Evolutionary conservation across 2,888 invertebrate species (phyloP).

Genomic region (Gymnosoma rotundatum): DNA sequence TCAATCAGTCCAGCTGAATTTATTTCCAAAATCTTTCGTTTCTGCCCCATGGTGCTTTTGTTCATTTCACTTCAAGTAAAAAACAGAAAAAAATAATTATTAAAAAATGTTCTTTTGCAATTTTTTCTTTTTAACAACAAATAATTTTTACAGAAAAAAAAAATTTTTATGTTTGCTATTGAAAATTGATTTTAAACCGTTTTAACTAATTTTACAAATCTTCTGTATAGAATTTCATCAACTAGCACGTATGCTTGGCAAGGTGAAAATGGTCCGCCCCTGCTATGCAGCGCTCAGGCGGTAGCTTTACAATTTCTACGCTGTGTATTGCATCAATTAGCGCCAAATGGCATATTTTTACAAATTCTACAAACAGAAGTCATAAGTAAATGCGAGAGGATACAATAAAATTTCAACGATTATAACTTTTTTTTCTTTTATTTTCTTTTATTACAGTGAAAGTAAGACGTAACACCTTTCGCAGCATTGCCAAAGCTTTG

Average conservation of each 20-base stretch:
- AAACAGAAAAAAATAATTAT: too few species aligned
- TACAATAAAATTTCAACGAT: not conserved
- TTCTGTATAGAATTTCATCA: constrained; percentile 86
- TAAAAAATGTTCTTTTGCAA: too few species aligned
- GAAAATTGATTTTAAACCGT: too few species aligned
- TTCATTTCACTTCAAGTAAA: too few species aligned
- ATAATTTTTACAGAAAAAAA: too few species aligned
- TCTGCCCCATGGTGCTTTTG: too few species aligned
- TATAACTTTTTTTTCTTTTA: not conserved
- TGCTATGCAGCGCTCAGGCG: constrained; percentile 97
- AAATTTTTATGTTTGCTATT: too few species aligned
- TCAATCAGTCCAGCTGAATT: too few species aligned
- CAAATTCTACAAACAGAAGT: constrained; percentile 96
- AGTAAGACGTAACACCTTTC: constrained; percentile 91
- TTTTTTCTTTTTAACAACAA: too few species aligned
- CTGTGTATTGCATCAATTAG: constrained; percentile 97
- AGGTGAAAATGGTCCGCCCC: constrained; percentile 91
- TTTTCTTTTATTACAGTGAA: constrained; percentile 76
- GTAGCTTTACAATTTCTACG: constrained; percentile 98
- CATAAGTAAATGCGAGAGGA: constrained; percentile 85
- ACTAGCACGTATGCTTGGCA: constrained; percentile 94
- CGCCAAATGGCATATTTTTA: constrained; percentile 97
- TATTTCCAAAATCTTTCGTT: too few species aligned
- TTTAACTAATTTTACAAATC: not conserved
- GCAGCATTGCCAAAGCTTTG: constrained; percentile 95